Conservation (phyloP, 2,113 vertebrate species). For the Stercorarius parasiticus region DNA sequence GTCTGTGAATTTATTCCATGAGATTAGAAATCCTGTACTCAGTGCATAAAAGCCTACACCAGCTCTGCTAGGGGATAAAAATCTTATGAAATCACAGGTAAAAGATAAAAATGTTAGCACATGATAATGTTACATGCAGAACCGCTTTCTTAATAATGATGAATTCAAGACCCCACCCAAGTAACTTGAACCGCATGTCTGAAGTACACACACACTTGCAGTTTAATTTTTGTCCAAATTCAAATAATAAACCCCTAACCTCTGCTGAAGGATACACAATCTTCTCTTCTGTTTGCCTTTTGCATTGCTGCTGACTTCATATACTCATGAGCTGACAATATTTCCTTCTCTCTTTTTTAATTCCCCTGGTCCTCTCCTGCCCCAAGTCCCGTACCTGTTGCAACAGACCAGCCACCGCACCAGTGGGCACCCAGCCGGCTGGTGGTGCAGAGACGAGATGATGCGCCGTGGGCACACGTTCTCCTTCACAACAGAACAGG, state of each 20-base stretch:
- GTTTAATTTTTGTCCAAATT: background rate
- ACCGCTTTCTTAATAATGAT: background rate
- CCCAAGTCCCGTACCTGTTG: background rate
- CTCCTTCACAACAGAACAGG: background rate
- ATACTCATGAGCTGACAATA: background rate
- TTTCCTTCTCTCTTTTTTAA: background rate
- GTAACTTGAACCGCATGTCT: background rate
- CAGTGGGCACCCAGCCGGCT: background rate
- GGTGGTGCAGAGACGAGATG: background rate
- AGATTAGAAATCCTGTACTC: background rate
- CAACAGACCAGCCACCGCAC: accelerated
- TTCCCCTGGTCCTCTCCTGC: background rate
- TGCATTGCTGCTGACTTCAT: background rate
- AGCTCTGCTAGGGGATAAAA: background rate
- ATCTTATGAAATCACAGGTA: background rate
- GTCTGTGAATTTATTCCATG: background rate
- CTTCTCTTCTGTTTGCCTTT: background rate
- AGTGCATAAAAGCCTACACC: background rate
- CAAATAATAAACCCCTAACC: background rate
- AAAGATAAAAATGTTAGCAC: background rate
- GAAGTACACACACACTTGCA: background rate
- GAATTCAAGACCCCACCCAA: background rate
- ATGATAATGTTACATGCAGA: background rate
- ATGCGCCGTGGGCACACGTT: accelerated
- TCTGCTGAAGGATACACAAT: background rate